Conservation (phyloP, 2,888 invertebrate species). For the Chloroclystis v-ata region DNA sequence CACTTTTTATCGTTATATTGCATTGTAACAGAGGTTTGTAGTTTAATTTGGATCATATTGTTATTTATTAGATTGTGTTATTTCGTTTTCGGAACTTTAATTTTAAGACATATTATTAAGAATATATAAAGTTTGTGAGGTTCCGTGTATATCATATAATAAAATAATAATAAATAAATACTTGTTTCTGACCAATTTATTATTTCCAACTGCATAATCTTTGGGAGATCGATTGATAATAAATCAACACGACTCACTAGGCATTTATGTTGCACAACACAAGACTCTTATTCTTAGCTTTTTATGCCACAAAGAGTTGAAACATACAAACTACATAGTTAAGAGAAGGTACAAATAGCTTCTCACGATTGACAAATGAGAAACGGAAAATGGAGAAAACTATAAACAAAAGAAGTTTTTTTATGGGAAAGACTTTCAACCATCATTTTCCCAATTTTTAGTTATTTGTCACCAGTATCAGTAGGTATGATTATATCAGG, state of each 20-base stretch:
- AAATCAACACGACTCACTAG: background rate
- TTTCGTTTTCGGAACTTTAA: constrained; percentile 1
- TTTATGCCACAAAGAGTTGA: constrained; percentile 2
- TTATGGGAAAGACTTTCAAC: constrained; percentile 15
- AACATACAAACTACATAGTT: constrained; percentile 6
- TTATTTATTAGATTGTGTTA: constrained; percentile 6
- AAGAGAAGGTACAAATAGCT: constrained; percentile 9
- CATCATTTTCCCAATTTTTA: background rate
- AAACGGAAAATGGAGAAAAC: constrained; percentile 33
- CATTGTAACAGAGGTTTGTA: background rate
- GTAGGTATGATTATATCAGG: no score
- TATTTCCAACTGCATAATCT: background rate
- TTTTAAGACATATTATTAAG: background rate
- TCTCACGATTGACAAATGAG: constrained; percentile 33
- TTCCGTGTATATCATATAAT: no score
- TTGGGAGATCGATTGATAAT: background rate
- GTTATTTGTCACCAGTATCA: no score
- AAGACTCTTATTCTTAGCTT: constrained; percentile 6
- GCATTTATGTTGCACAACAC: background rate
- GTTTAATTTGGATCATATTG: background rate
- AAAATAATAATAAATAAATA: background rate
- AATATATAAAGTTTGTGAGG: no score
- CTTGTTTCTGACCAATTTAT: constrained; percentile 1
- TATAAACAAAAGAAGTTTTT: constrained; percentile 17
- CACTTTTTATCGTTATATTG: background rate